phyloP scores from a whole-genome alignment of 2,888 invertebrate species.

The Scelioninae gen. 1 region DNA sequence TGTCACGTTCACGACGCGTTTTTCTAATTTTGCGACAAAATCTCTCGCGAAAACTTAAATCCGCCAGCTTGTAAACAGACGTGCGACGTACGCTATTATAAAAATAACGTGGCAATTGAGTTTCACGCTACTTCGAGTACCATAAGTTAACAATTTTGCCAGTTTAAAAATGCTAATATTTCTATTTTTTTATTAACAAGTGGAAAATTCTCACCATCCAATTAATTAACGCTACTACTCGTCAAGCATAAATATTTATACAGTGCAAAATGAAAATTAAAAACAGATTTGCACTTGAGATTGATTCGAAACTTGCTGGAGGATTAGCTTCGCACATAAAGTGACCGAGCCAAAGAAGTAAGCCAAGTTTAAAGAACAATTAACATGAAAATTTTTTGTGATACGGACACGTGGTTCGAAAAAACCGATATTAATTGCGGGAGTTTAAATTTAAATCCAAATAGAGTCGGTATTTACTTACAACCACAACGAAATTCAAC shows the following conservation, averaged over 20 bases:
- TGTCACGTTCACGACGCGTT: slow-evolving; percentile 22
- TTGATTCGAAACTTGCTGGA: not conserved
- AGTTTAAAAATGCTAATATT: not conserved
- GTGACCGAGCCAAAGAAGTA: slow-evolving; percentile 4
- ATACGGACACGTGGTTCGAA: not conserved
- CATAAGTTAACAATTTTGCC: too few species aligned
- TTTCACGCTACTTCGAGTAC: too few species aligned
- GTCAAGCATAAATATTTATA: not conserved
- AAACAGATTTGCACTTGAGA: slow-evolving; percentile 14
- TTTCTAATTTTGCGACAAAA: slow-evolving; percentile 38
- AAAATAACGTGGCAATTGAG: not conserved
- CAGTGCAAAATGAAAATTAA: slow-evolving; percentile 20
- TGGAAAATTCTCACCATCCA: not conserved
- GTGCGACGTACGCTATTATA: not conserved
- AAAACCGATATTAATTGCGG: not conserved
- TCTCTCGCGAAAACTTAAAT: slow-evolving; percentile 30
- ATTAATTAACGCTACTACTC: not conserved
- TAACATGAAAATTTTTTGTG: slow-evolving; percentile 19
- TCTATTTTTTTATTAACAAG: too few species aligned
- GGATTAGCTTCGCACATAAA: slow-evolving; percentile 6
- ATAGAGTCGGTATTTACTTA: slow-evolving; percentile 15
- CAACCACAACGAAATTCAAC: slow-evolving; percentile 12
- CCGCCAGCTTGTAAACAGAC: slow-evolving; percentile 13
- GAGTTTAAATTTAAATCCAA: not conserved
- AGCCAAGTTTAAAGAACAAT: slow-evolving; percentile 8